These are phyloP conservation scores for Gerris lacustris DNA, from an alignment of 2,888 invertebrate species.

Conservation along the genomic window DNA sequence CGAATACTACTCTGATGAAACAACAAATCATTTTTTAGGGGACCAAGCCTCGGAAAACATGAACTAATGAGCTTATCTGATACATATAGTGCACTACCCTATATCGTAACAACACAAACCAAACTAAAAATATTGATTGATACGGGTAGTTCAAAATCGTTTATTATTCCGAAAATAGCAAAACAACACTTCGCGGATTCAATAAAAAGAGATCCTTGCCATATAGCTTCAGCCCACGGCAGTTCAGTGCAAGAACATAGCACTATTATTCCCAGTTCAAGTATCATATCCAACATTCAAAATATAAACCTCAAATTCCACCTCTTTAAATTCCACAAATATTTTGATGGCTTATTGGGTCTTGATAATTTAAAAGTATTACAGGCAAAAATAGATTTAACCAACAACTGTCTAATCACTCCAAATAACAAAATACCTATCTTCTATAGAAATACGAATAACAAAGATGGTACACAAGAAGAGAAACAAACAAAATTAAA, in stretches of 20 bases:
- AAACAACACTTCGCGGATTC: neutral
- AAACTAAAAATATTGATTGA: neutral
- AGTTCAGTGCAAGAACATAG: neutral
- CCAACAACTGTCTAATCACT: conserved; percentile 2
- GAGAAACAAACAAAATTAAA: neutral
- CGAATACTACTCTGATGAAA: neutral
- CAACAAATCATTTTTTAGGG: neutral
- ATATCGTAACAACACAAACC: neutral
- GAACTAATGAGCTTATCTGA: neutral
- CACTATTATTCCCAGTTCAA: neutral
- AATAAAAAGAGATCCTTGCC: neutral
- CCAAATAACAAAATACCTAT: conserved; percentile 1
- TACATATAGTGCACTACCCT: neutral
- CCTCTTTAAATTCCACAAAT: conserved; percentile 10
- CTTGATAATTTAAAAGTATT: conserved; percentile 12
- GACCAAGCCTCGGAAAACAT: neutral
- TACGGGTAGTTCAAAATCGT: neutral
- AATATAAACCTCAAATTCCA: neutral
- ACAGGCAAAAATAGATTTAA: conserved; percentile 7
- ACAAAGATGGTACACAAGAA: neutral
- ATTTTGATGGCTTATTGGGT: conserved; percentile 9
- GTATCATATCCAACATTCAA: neutral
- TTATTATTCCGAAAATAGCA: neutral
- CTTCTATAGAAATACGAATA: neutral
- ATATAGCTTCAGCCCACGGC: neutral